Conservation (phyloP, 1,140 invertebrate genomes). For the Elymnias hypermnestra region DNA sequence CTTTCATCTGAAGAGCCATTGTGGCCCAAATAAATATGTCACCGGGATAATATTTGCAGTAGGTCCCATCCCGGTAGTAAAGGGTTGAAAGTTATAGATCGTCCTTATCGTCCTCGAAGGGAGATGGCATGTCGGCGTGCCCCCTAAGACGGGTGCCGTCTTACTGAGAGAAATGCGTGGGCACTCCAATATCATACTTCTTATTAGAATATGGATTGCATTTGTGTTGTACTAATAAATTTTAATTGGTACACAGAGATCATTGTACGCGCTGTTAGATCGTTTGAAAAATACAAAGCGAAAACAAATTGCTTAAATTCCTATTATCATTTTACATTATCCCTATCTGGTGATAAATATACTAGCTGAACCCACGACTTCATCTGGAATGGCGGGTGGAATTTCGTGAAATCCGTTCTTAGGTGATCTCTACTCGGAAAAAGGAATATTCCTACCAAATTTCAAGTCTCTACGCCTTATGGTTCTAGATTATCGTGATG, state of each 20-base stretch:
- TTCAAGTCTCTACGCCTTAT: too few species aligned
- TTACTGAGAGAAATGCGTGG: constrained; percentile 31
- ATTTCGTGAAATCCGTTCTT: too few species aligned
- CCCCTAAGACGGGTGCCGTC: constrained; percentile 25
- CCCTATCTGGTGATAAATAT: too few species aligned
- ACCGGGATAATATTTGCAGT: constrained; percentile 49
- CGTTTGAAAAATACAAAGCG: too few species aligned
- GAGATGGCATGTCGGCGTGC: constrained; percentile 31
- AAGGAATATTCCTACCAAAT: too few species aligned
- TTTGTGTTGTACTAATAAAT: constrained; percentile 67
- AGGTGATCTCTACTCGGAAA: too few species aligned
- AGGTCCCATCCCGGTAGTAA: constrained; percentile 57
- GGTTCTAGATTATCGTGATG: too few species aligned
- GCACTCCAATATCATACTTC: constrained; percentile 37
- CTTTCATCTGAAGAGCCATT: constrained; percentile 60
- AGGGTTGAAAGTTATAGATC: constrained; percentile 17
- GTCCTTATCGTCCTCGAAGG: constrained; percentile 22
- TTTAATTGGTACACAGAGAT: constrained; percentile 46
- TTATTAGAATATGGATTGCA: constrained; percentile 41
- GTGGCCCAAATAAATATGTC: constrained; percentile 55
- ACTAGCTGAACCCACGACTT: too few species aligned
- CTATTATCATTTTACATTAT: too few species aligned
- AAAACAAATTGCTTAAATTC: too few species aligned
- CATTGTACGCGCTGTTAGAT: constrained; percentile 22
- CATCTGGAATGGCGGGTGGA: too few species aligned